Evolutionary conservation across 2,888 invertebrate genomes (phyloP), one percentile per base, ranked within the genome.

Genomic region (Mimumesa dahlbomi): DNA sequence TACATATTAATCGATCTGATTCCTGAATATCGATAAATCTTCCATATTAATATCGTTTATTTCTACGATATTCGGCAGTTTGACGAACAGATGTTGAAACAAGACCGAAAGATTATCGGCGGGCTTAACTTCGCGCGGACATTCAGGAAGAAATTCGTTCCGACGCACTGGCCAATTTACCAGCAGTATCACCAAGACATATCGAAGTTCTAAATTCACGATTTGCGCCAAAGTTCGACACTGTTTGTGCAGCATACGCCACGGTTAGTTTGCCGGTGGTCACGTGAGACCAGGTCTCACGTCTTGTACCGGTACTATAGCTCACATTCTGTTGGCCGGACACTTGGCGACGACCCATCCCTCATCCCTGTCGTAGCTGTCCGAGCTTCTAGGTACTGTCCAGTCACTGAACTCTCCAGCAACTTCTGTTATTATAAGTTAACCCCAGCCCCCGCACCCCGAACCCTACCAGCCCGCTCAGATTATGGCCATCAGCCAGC

Each of bases 371-470:
- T 82, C 81, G 78, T 77, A 76, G 78, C 82, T 83, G 83, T 84
- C 85, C 82, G 72, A 75, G 71, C 77, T 75, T 77, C 82, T 77
- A 81, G 83, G 81, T 82, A 75, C 79, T 86, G 86, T 84, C 88
- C 88, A 85, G 88, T 85, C 86, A 79, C 84, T 82, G 82, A 87
- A 87, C 88, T 88, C 87, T 82, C 84, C 64, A 83, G 84, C 82
- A 89, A 89, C 88, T 89, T 89, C 85, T 89, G 89, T 89, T 89
- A 89, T 89, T 89, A 89, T 89, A 89, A 89, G 88, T 89, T 89
- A 87, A 88, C 88, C 87, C 85, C 82, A 76, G 61, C 62, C 73
- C 68, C 68, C 49, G 48, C 63, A 34, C 64, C 64, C 49, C 45
- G 57, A 61, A 65, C 77, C 70, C 64, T 50, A 54, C 59, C 78